Percentiles rank a stretch among this genome's conserved stretches.
Conservation (phyloP, 2,888 invertebrate genomes). For the Ischnura elegans region DNA sequence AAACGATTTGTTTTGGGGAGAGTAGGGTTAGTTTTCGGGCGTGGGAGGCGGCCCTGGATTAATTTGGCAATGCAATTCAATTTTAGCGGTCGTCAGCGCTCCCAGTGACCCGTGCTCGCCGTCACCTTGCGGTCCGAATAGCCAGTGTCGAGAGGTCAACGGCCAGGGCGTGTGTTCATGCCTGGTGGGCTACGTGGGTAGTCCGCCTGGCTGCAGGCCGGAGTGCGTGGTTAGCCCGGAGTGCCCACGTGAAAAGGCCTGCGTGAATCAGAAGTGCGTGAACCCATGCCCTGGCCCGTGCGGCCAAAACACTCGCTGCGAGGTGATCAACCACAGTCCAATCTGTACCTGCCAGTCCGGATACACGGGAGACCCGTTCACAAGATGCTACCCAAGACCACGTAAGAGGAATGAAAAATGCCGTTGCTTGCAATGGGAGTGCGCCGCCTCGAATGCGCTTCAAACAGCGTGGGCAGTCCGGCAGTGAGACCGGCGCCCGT, state of each 20-base stretch:
- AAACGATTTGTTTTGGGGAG: conserved; percentile 69
- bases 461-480: conserved; percentile 22
- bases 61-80: conserved; percentile 24
- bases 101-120: conserved; percentile 68
- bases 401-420: conserved; percentile 69
- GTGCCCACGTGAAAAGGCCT: conserved; percentile 73
- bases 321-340: conserved; percentile 80
- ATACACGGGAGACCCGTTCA: conserved; percentile 76
- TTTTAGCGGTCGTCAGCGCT: conserved; percentile 64
- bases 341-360: conserved; percentile 80
- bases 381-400: conserved; percentile 71
- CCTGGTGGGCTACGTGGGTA: conserved; percentile 83
- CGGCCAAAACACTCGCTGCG: conserved; percentile 90
- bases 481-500: neutral
- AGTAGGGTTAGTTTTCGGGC: neutral
- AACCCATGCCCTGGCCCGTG: conserved; percentile 79
- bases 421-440: neutral
- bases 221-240: conserved; percentile 73
- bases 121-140: conserved; percentile 74
- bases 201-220: conserved; percentile 79
- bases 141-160: conserved; percentile 77
- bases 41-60: neutral
- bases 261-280: conserved; percentile 64
- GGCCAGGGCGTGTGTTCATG: conserved; percentile 84
- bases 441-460: conserved; percentile 23